phyloP scores from a whole-genome alignment of 2,888 invertebrate genomes.

The Zeuzera pyrina region DNA sequence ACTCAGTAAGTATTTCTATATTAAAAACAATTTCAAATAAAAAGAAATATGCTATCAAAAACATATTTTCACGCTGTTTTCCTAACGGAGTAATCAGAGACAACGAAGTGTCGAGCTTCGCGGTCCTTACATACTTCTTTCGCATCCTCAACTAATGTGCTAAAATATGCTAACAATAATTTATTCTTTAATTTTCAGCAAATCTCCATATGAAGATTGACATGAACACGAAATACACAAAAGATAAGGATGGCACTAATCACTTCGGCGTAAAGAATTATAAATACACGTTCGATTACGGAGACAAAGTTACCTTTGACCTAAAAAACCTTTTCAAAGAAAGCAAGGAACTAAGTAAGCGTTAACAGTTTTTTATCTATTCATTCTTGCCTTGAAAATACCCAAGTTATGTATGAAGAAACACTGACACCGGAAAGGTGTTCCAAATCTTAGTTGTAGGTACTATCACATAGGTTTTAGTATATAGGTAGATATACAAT shows the following conservation, averaged over 20 bases:
- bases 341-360: constrained; percentile 59
- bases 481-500: too few species aligned
- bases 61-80: too few species aligned
- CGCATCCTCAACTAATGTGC: too few species aligned
- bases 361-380: constrained; percentile 5
- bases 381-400: too few species aligned
- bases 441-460: too few species aligned
- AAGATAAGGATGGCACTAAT: constrained; percentile 38
- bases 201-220: constrained; percentile 51
- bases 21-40: neutral
- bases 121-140: too few species aligned
- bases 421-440: too few species aligned
- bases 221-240: constrained; percentile 48
- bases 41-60: neutral
- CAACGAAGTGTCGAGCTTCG: too few species aligned
- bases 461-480: too few species aligned
- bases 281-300: constrained; percentile 54
- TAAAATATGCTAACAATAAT: too few species aligned
- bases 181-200: constrained; percentile 29
- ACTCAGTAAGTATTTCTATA: constrained; percentile 41
- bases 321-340: constrained; percentile 55
- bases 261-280: constrained; percentile 50
- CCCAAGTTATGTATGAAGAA: too few species aligned
- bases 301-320: constrained; percentile 51
- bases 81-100: too few species aligned